Evolutionary conservation across 2,888 invertebrate species (phyloP).

Genomic region (Hydrotaea cyrtoneurina): DNA sequence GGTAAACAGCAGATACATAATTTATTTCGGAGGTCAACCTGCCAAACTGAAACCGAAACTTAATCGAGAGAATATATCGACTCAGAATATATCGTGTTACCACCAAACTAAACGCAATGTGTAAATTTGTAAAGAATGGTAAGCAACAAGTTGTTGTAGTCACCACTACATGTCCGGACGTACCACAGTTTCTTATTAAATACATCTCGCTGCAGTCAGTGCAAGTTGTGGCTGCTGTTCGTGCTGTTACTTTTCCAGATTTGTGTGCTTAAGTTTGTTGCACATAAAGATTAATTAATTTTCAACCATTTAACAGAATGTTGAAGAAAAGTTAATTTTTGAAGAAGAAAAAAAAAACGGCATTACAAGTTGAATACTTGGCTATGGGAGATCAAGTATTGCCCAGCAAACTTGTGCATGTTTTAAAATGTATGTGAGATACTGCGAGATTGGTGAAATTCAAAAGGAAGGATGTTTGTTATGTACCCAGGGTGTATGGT

Average conservation of each 20-base stretch:
- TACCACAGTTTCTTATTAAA: too few species aligned
- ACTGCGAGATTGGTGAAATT: too few species aligned
- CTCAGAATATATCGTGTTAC: constrained; percentile 9
- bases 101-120: constrained; percentile 45
- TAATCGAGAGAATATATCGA: neutral
- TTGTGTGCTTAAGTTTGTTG: neutral
- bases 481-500: too few species aligned
- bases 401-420: too few species aligned
- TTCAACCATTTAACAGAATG: constrained; percentile 66
- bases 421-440: too few species aligned
- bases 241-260: too few species aligned
- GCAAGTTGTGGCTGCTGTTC: neutral
- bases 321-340: too few species aligned
- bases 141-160: neutral
- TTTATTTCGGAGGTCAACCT: constrained; percentile 70
- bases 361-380: too few species aligned
- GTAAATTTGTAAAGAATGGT: constrained; percentile 51
- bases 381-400: too few species aligned
- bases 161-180: neutral
- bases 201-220: neutral
- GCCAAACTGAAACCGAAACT: neutral
- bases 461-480: too few species aligned
- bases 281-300: constrained; percentile 71
- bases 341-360: too few species aligned
- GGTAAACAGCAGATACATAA: constrained; percentile 69